A percentile compares a stretch with the other conserved stretches of the same genome.
phyloP scores from a whole-genome alignment of 2,113 vertebrate species.

The Pteropus alecto region DNA sequence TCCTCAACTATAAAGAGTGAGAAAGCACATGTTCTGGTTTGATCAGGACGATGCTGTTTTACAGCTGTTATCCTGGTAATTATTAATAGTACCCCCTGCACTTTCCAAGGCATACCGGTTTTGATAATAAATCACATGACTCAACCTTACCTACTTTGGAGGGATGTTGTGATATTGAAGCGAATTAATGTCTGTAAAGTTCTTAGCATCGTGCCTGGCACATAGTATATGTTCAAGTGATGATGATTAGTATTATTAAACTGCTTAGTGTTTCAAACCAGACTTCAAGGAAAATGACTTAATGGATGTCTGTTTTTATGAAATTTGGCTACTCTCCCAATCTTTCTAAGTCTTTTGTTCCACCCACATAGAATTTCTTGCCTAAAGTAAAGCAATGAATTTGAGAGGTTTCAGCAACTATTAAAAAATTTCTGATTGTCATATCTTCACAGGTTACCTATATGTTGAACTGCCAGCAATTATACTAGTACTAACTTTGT shows the following conservation, averaged over 20 bases:
- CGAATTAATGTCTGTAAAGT: neutral
- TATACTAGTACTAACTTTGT: neutral
- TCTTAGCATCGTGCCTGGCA: neutral
- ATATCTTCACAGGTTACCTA: neutral
- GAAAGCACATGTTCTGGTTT: neutral
- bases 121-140: neutral
- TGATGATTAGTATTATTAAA: neutral
- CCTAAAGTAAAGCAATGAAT: neutral
- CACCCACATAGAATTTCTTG: neutral
- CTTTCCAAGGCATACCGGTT: neutral
- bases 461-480: neutral
- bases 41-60: neutral
- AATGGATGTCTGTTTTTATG: slow-evolving; percentile 25
- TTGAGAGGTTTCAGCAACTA: slow-evolving; percentile 11
- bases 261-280: slow-evolving; percentile 24
- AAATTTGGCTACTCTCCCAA: slow-evolving; percentile 6
- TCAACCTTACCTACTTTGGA: neutral
- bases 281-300: slow-evolving; percentile 41
- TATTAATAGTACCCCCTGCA: slow-evolving; percentile 25
- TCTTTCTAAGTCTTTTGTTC: slow-evolving; percentile 34
- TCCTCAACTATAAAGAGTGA: neutral
- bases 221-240: neutral
- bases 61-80: slow-evolving; percentile 36
- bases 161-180: neutral
- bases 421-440: neutral